A percentile compares a stretch with the other conserved stretches of the same genome.
Evolutionary conservation across 2,113 vertebrate species (phyloP).

Genomic region (Notiomystis cincta): DNA sequence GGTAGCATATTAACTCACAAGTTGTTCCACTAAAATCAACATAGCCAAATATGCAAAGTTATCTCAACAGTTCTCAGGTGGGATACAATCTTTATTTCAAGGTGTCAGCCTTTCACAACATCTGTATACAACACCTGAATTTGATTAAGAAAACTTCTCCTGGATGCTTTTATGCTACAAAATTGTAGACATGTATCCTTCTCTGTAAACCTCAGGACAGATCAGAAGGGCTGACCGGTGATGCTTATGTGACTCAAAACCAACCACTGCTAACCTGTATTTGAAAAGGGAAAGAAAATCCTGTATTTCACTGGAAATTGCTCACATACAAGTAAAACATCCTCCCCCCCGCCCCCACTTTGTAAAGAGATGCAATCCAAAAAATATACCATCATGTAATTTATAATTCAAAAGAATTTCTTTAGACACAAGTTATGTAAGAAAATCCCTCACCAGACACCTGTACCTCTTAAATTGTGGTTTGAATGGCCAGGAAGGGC

Average conservation of each 20-base stretch:
- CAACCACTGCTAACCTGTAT: neutral
- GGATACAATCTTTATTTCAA: neutral
- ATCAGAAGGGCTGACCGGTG: neutral
- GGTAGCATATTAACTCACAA: neutral
- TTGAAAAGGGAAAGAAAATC: neutral
- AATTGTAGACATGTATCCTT: neutral
- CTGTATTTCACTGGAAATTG: neutral
- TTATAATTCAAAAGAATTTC: neutral
- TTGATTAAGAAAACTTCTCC: neutral
- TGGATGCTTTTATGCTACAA: neutral
- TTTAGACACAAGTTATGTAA: neutral
- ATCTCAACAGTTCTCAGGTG: neutral
- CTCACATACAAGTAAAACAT: neutral
- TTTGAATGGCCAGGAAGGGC: neutral
- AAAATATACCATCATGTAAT: neutral
- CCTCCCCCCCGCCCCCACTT: neutral
- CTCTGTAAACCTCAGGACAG: neutral
- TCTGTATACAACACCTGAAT: neutral
- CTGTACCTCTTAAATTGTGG: neutral
- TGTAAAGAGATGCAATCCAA: neutral
- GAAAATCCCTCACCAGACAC: neutral
- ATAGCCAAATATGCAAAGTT: neutral
- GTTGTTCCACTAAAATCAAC: neutral
- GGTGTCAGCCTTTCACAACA: neutral
- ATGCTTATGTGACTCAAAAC: neutral